Base-by-base conservation (phyloP, 2,797 vertebrate species). In the Sebastes ruberrimus region DNA sequence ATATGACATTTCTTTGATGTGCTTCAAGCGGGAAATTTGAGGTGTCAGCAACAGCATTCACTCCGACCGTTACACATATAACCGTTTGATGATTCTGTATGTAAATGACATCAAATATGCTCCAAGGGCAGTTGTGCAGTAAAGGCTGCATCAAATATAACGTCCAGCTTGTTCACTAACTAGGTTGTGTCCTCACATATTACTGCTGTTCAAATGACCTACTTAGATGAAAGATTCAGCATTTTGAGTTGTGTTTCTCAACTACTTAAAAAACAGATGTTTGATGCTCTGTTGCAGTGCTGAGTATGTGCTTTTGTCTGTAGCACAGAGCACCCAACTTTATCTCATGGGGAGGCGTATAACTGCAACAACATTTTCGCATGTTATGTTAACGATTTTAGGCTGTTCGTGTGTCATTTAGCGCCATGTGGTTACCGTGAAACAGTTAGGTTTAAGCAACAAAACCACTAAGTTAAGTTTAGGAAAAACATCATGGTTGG, bases 1-100 rank as follows among this genome's bases (percentile, higher is more conserved):
- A 73, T 65, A 35, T 84, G 81, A 78, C 71, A 74, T 73, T 74
- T 76, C 74, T 77, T 85, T 73, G 75, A 85, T 82, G 14, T 6
- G 52, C 73, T 72, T 28, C 33, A 13, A 76, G 76, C 52, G 4
- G 76, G 53, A 77, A 76, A 70, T 74, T 3, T 57, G 33, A 78
- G 52, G 52, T 30, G 3, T 78, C 71, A 67, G 73, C 78, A 62
- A 20, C 62, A 59, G 18, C 62, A 10, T 30, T 0, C 28, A 62
- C 68, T 62, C 69, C 2, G 30, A 56, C 60, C 10, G 2, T 10
- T 25, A 2, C 7, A 65, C 67, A 57, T 8, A 13, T 9, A 25
- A 30, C 25, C 9, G 42, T 77, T 63, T 74, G 76, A 65, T 80
- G 32, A 46, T 69, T 72, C 4, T 53, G 60, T 32, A 18, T 38